Percentiles rank a stretch among this genome's conserved stretches.
These are phyloP conservation scores for Rhingia rostrata DNA, from an alignment of 2,888 invertebrate species.

Conservation along the genomic window DNA sequence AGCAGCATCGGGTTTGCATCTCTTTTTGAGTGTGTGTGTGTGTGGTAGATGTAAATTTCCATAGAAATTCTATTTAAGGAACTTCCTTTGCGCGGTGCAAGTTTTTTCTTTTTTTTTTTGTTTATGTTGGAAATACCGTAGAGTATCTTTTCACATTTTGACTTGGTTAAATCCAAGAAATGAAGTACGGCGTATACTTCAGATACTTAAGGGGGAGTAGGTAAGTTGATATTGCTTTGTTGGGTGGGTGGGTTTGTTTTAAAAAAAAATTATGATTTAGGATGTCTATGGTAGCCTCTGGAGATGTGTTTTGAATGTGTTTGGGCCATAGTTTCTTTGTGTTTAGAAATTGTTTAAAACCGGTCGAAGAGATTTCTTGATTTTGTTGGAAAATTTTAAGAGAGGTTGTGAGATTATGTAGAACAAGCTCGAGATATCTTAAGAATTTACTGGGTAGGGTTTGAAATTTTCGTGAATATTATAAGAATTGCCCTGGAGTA, in stretches of 20 bases:
- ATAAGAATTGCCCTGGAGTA: too few species aligned
- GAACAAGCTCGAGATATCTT: too few species aligned
- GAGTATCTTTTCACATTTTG: background rate
- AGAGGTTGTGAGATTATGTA: too few species aligned
- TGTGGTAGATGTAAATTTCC: constrained; percentile 42
- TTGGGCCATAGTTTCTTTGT: too few species aligned
- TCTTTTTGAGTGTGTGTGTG: background rate
- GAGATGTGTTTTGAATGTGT: too few species aligned
- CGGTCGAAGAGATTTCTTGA: too few species aligned
- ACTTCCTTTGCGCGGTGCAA: constrained; percentile 62
- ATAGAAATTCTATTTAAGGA: constrained; percentile 58
- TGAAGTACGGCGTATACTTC: background rate
- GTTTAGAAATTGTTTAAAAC: too few species aligned
- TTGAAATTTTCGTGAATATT: too few species aligned
- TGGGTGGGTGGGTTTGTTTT: background rate
- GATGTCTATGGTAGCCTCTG: too few species aligned
- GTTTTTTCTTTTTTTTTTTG: constrained; percentile 1
- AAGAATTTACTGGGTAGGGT: too few species aligned
- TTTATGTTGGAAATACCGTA: constrained; percentile 1
- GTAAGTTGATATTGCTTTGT: constrained; percentile 5
- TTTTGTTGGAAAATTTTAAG: too few species aligned
- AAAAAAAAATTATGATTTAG: too few species aligned
- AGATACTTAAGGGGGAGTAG: background rate
- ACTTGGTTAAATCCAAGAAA: background rate
- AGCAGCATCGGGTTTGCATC: constrained; percentile 4